Evolutionary conservation across 2,797 vertebrate species (phyloP).

Genomic region (Halcyon badia): DNA sequence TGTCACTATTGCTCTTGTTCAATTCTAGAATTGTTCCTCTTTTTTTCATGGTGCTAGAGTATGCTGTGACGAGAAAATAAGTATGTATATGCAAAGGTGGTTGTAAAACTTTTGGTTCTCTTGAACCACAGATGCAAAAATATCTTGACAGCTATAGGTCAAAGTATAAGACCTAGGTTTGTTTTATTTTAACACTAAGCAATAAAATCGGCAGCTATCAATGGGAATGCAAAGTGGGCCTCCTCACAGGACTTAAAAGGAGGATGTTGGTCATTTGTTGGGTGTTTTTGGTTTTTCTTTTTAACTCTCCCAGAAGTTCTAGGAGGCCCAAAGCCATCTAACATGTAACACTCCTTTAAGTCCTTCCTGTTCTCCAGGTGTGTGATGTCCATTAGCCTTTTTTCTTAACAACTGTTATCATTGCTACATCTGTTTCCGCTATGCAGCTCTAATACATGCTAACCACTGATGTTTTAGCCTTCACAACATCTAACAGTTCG

Average conservation of each 20-base stretch:
- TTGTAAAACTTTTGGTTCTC: background rate
- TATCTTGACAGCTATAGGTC: background rate
- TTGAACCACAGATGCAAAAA: background rate
- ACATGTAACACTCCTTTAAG: background rate
- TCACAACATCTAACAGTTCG: background rate
- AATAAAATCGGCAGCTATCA: background rate
- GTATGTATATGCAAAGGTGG: background rate
- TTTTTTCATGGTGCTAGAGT: background rate
- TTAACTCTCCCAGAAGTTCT: background rate
- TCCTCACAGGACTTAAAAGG: background rate
- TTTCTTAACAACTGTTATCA: background rate
- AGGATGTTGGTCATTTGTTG: background rate
- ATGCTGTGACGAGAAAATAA: background rate
- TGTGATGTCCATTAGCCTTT: background rate
- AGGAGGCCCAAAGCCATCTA: background rate
- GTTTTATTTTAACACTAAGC: background rate
- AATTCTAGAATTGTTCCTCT: background rate
- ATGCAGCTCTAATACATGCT: background rate
- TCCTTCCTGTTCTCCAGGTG: background rate
- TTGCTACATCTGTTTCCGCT: background rate
- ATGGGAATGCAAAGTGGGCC: background rate
- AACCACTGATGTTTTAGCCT: background rate
- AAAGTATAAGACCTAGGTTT: background rate
- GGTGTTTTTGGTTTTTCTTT: background rate
- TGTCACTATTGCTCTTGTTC: background rate